Conservation (phyloP, 2,797 vertebrate species). For the Melanotaenia parkinsoni region DNA sequence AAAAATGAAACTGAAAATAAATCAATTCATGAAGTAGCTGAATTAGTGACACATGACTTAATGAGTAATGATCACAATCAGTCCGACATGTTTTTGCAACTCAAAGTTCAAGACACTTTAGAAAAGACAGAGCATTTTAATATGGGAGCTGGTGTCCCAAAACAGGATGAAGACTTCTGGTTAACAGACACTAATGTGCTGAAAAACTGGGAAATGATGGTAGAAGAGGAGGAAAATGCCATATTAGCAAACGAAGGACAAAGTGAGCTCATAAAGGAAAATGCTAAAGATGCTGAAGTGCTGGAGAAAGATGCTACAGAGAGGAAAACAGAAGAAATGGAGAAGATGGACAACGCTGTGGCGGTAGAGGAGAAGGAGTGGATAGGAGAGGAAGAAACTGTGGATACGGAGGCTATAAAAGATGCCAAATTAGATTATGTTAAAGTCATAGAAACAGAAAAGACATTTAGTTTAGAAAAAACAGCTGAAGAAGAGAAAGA, state of each 20-base stretch:
- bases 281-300: neutral
- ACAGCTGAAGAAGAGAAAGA: constrained; percentile 8
- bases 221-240: constrained; percentile 61
- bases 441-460: constrained; percentile 8
- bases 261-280: neutral
- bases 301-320: constrained; percentile 1
- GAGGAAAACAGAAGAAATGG: neutral
- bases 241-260: constrained; percentile 26
- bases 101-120: constrained; percentile 12
- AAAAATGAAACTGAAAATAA: constrained; percentile 20
- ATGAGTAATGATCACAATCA: neutral
- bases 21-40: neutral
- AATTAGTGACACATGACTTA: neutral
- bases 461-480: neutral
- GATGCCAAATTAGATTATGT: constrained; percentile 10
- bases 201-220: constrained; percentile 69
- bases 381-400: neutral
- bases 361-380: neutral
- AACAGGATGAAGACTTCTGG: constrained; percentile 8
- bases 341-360: constrained; percentile 1
- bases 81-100: neutral
- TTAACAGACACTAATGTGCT: constrained; percentile 5
- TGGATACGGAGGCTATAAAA: neutral
- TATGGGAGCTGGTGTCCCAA: constrained; percentile 8
- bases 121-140: constrained; percentile 7